phyloP scores from a whole-genome alignment of 2,797 vertebrate species.

The Cyclura pinguis region DNA sequence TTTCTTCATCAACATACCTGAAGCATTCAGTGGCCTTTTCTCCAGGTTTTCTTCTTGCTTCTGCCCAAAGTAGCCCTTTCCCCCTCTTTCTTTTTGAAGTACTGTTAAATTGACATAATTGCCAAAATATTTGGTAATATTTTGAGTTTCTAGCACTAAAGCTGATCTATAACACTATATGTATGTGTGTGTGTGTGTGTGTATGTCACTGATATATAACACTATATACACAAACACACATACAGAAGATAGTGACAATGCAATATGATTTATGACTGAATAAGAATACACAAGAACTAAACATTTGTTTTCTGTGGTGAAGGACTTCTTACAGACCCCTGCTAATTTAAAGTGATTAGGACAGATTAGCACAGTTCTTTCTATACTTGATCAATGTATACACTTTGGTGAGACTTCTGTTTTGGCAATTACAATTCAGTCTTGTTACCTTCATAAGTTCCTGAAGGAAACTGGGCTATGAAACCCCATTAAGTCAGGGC shows the following conservation, averaged over 20 bases:
- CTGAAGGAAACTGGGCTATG: slow-evolving; percentile 37
- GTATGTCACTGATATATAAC: background rate
- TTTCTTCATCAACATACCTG: background rate
- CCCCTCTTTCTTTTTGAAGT: background rate
- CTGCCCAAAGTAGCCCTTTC: background rate
- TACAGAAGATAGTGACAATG: background rate
- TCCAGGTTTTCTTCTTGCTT: background rate
- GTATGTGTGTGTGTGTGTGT: too few species aligned
- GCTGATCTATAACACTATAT: background rate
- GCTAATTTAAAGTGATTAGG: slow-evolving; percentile 27
- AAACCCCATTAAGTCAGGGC: slow-evolving; percentile 42
- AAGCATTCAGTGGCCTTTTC: background rate
- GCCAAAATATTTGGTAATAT: background rate
- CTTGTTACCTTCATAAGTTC: slow-evolving; percentile 1
- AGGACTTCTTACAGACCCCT: background rate
- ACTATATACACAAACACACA: background rate
- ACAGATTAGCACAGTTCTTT: background rate
- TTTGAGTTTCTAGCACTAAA: background rate
- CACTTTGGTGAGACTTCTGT: background rate
- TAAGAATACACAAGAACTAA: background rate
- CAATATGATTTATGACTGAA: background rate
- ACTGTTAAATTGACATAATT: background rate
- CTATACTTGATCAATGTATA: slow-evolving; percentile 10
- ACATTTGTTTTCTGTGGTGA: background rate
- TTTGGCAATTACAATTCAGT: slow-evolving; percentile 32